Base-by-base conservation (phyloP, 2,888 invertebrate genomes). In the Euplexia lucipara region DNA sequence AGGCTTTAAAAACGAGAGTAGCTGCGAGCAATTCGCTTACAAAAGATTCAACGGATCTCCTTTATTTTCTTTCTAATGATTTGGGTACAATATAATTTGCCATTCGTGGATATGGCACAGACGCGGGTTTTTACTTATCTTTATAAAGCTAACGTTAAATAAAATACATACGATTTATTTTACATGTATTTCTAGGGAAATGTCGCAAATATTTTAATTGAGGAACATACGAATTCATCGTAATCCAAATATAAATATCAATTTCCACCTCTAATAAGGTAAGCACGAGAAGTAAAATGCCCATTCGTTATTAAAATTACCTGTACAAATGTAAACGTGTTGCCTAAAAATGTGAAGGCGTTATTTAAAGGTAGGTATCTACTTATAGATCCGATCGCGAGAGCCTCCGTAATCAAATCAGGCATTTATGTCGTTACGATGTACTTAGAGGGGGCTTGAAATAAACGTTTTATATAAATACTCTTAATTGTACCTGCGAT, bases 1-100 rank as follows among this genome's bases (percentile, higher is more conserved):
- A 78, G 66, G 81, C 75, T 83, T 85, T 82, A 83, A 83, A 76
- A 82, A 81, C 72, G 73, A 75, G 59, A 68, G 64, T 49, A 63
- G 68, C 57, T 67, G 70, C 59, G 72, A 73, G 70, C 78, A 76
- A 71, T 78, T 71, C 67, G 44, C 53, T 48, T 67, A 75, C 73
- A 78, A 75, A 67, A 68, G 75, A 70, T 45, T 79, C 64, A 34
- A 70, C 52, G 67, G 48, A 7, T 30, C 32, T 54, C 48, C 69
- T 74, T 77, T 79, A 73, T 79, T 73, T 77, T 73, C 30, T 48
- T 65, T 44, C 67, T 70, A 80, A 80, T 77, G 62, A 66, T 80
- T 81, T 70, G 56, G 58, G 70, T 63, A 68, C 62, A 63, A 65
- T 65, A 58, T 65, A 52, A 73, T 63, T 64, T 73, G 70, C 51